phyloP scores from a whole-genome alignment of 2,888 invertebrate genomes.

The Omphaloscelis lunosa region DNA sequence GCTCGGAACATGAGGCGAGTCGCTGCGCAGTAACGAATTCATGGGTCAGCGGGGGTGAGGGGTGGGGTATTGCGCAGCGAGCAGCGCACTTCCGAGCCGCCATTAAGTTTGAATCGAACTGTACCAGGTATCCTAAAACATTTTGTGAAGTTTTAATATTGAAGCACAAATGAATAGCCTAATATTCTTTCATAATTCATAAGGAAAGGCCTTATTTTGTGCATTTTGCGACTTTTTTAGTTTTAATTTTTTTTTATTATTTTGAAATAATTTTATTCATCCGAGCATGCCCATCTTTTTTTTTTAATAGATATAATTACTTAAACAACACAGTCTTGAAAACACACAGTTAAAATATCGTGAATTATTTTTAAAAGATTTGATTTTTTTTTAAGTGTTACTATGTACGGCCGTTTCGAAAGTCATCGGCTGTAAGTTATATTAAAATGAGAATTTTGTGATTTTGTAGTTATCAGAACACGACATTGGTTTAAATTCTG shows the following conservation, averaged over 20 bases:
- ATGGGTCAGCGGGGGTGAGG: too few species aligned
- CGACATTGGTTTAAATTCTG: neutral
- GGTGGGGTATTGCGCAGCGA: too few species aligned
- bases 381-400: slow-evolving; percentile 59
- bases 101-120: too few species aligned
- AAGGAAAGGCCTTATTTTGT: slow-evolving; percentile 56
- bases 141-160: neutral
- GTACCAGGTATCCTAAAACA: neutral
- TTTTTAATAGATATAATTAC: slow-evolving; percentile 63
- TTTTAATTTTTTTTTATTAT: neutral
- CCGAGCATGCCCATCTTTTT: slow-evolving; percentile 62
- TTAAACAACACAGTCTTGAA: slow-evolving; percentile 78
- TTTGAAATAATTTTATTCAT: slow-evolving; percentile 13
- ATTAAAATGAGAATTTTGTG: neutral
- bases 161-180: slow-evolving; percentile 37
- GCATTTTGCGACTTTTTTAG: slow-evolving; percentile 30
- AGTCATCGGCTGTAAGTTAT: too few species aligned
- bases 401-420: neutral
- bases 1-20: too few species aligned
- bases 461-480: slow-evolving; percentile 4
- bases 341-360: slow-evolving; percentile 70
- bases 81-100: too few species aligned
- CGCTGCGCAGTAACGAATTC: too few species aligned
- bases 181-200: slow-evolving; percentile 52
- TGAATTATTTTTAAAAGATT: slow-evolving; percentile 50